Evolutionary conservation across 2,888 invertebrate species (phyloP), one percentile per base, ranked within the genome.

Genomic region (Scaptomyza polygonia): DNA sequence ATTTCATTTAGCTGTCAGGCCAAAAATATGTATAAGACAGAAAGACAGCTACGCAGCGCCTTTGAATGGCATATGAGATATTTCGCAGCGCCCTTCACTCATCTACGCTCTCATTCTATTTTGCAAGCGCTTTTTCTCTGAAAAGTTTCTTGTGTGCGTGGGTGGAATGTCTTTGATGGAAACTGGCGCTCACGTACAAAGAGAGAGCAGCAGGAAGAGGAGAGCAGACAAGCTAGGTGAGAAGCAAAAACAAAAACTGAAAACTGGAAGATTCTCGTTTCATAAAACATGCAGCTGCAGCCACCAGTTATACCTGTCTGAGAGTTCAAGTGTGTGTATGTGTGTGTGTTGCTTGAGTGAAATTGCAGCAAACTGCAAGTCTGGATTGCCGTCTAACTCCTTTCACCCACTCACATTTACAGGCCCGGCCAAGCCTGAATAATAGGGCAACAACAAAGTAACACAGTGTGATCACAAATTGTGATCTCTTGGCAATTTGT

Each of bases 321-420:
- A 25, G 25, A 25, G 25, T 25, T 25, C 29, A 9, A 42, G 29
- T 32, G 3, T 29, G 34, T 45, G 25, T 68, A 29, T 48, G 11
- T n/a, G 47, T 62, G 36, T 58, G 32, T 58, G 25, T 14, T 6
- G 21, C 39, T 54, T 36, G 56, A 73, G 70, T 63, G 79, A 85
- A 80, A 85, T 70, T 67, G 63, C 79, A 59, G 51, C 45, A 14
- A 25, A 45, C 12, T 43, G 44, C 42, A 34, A 34, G 39, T 30
- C 25, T 44, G 57, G 32, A 61, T 36, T 63, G 88, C 88, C 67
- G 88, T 64, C 67, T 69, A 69, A 88, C 81, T 86, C 86, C 88
- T 88, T 81, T 88, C 88, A 86, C 84, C 88, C 81, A 86, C 88
- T 65, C 76, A 45, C 40, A 49, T 5, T 40, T 11, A 49, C 72